Conservation (phyloP, 2,113 vertebrate genomes). For the Brachirus orientalis region DNA sequence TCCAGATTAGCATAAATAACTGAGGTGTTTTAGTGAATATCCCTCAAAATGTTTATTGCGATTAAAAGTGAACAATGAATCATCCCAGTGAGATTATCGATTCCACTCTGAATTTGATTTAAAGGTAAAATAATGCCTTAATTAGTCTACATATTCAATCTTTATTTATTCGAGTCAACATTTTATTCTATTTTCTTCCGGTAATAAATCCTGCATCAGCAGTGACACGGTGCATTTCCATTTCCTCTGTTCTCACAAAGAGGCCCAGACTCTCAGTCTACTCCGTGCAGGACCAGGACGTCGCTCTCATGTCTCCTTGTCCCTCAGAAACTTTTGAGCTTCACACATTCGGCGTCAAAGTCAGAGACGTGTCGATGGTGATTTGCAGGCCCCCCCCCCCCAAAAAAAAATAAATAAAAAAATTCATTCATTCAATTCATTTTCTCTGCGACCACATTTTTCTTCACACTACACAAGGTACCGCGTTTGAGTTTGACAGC, state of each 20-base stretch:
- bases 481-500: background rate
- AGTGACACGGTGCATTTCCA: slow-evolving; percentile 3
- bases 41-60: too few relatives aligned
- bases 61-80: too few relatives aligned
- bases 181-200: too few relatives aligned
- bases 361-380: slow-evolving; percentile 53
- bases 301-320: slow-evolving; percentile 20
- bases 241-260: slow-evolving; percentile 17
- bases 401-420: background rate
- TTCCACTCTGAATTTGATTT: too few relatives aligned
- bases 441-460: too few relatives aligned
- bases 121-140: too few relatives aligned
- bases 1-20: too few relatives aligned
- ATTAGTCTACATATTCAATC: too few relatives aligned
- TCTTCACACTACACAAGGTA: rapidly evolving
- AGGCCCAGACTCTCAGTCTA: slow-evolving; percentile 43
- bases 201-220: background rate
- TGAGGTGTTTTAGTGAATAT: too few relatives aligned
- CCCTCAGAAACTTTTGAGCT: slow-evolving; percentile 59
- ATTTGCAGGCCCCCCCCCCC: too few relatives aligned
- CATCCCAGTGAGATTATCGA: too few relatives aligned
- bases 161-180: too few relatives aligned
- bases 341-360: slow-evolving; percentile 67
- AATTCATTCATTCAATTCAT: background rate
- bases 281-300: background rate